Base-by-base conservation (phyloP, 1,140 invertebrate genomes). In the Drosophila melanogaster region DNA sequence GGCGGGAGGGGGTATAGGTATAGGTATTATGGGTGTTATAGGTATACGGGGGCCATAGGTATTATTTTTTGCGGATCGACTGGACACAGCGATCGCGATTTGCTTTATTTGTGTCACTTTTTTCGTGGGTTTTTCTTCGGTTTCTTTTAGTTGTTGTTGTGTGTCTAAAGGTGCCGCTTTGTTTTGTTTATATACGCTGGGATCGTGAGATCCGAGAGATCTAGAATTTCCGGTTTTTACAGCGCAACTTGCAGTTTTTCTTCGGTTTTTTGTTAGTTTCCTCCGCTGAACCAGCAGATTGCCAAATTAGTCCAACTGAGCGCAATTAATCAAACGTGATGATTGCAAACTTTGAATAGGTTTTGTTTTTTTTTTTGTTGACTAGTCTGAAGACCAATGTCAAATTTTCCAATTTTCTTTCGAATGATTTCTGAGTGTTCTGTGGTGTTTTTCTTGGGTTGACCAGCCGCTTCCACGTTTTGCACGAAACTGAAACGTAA, bases 401-500 rank as follows among this genome's bases (percentile, higher is more conserved):
- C 50, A 59, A 64, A 66, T 73, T 71, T 61, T 77, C 44, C 44
- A 46, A 69, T 60, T 64, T 76, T 40, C 62, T 59, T 44, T 43
- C n/a, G 17, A 37, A 30, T 66, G 51, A 49, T 56, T 59, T 64
- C 55, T 38, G 7, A 30, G 37, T 22, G 51, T 62, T 66, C 53
- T 44, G 35, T 53, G 24, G 41, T 40, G 43, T 62, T 69, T 54
- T 72, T 77, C 46, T 44, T 43, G 61, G 40, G 58, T 61, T 84
- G 74, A 90, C 87, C 87, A 79, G 62, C 65, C 83, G 77, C 75
- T 81, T 87, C 83, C 81, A 90, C 83, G 87, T 77, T 87, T 84
- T 90, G 65, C 83, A 90, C 80, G 71, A 90, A 84, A 90, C 86
- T 90, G 87, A 90, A 90, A 79, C 60, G 77, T 67, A 79, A 84